phyloP scores from a whole-genome alignment of 2,113 vertebrate species.

The Globicephala melas region DNA sequence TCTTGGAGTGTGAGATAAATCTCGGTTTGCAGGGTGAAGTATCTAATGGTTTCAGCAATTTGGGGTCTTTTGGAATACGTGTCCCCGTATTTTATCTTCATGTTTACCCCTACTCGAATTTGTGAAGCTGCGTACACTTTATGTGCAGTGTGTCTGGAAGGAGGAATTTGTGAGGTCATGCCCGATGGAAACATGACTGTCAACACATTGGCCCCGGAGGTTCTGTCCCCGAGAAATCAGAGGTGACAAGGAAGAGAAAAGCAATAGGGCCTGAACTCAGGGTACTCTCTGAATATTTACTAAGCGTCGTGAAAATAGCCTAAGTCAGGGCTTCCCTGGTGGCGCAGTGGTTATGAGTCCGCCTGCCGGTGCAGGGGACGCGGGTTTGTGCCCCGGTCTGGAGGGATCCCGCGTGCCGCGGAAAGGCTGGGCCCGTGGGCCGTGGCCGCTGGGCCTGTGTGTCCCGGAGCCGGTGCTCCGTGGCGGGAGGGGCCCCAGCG shows the following conservation, averaged over 20 bases:
- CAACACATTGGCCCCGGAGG: background rate
- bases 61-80: background rate
- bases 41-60: background rate
- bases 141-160: background rate
- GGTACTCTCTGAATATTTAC: background rate
- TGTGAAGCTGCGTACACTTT: background rate
- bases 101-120: background rate
- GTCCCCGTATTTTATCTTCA: background rate
- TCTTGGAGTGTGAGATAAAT: background rate
- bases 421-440: too few species aligned
- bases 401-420: too few species aligned
- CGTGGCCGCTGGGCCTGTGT: too few species aligned
- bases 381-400: too few species aligned
- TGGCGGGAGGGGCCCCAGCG: too few species aligned
- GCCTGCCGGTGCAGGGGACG: too few species aligned
- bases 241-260: background rate
- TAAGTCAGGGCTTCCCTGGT: background rate
- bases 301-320: constrained; percentile 32
- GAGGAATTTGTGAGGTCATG: background rate
- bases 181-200: background rate
- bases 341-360: too few species aligned
- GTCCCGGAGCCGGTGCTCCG: too few species aligned
- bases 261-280: background rate
- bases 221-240: background rate
- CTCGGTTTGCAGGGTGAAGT: background rate